These are phyloP conservation scores for Acanthisitta chloris DNA, from an alignment of 2,113 vertebrate species.

Conservation along the genomic window DNA sequence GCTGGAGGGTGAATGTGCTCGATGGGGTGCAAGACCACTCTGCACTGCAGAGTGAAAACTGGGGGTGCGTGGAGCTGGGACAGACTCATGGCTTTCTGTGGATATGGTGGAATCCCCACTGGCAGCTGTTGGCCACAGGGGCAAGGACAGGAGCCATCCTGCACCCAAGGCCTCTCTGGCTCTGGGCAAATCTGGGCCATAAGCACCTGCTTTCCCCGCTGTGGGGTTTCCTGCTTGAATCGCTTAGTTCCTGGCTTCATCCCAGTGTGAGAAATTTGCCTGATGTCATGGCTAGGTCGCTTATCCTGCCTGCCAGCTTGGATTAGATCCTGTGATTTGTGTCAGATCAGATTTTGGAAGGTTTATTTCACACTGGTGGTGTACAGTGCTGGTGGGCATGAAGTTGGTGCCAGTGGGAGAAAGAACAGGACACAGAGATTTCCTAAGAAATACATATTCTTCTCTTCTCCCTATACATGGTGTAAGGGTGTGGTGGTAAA, in stretches of 20 bases:
- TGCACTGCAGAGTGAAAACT: not conserved
- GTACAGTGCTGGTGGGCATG: not conserved
- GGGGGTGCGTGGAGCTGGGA: not conserved
- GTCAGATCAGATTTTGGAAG: constrained; percentile 32
- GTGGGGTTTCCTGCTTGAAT: not conserved
- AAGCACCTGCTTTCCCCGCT: not conserved
- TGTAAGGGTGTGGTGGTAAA: not conserved
- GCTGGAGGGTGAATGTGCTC: rapidly evolving
- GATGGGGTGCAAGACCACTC: not conserved
- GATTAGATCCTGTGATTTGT: constrained; percentile 10
- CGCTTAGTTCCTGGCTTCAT: not conserved
- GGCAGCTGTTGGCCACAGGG: rapidly evolving
- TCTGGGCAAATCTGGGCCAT: not conserved
- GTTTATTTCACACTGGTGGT: not conserved
- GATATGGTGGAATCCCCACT: rapidly evolving
- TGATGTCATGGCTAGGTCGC: not conserved
- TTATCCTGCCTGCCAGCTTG: not conserved
- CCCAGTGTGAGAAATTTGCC: not conserved
- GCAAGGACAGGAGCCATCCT: not conserved
- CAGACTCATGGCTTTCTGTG: not conserved
- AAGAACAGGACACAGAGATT: not conserved
- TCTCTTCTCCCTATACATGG: not conserved
- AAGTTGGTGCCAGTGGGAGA: not conserved
- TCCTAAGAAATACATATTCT: not conserved
- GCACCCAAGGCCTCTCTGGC: not conserved